Conservation (phyloP, 1,140 invertebrate genomes). For the Pachypsylla venusta region DNA sequence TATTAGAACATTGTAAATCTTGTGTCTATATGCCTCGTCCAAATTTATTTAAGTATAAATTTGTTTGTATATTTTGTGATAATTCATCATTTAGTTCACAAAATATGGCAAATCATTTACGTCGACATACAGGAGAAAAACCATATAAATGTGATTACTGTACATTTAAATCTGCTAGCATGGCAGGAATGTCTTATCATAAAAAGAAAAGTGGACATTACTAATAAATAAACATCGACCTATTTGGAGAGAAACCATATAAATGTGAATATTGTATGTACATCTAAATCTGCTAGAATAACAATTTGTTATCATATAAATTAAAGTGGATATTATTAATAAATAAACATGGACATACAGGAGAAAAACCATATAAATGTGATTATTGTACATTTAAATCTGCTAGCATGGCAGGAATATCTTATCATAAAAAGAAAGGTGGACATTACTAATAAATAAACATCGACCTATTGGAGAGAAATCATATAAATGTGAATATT, state of each 20-base stretch:
- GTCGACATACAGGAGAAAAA: constrained; percentile 15
- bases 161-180: constrained; percentile 25
- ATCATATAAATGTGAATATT: background rate
- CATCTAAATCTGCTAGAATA: no score
- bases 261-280: background rate
- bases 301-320: no score
- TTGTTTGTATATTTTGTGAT: constrained; percentile 1
- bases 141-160: constrained; percentile 13
- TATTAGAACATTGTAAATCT: background rate
- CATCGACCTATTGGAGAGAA: background rate
- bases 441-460: background rate
- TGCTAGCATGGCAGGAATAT: background rate
- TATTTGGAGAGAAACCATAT: background rate
- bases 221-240: background rate
- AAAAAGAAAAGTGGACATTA: background rate
- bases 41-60: background rate
- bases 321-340: background rate
- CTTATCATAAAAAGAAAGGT: background rate
- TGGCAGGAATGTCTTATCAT: background rate
- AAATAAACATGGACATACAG: background rate
- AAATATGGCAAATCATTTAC: constrained; percentile 18
- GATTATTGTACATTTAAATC: background rate
- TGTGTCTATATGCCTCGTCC: constrained; percentile 7
- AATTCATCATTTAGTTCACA: background rate
- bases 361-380: background rate